phyloP scores from a whole-genome alignment of 2,888 invertebrate genomes.

The Catocala fraxini region DNA sequence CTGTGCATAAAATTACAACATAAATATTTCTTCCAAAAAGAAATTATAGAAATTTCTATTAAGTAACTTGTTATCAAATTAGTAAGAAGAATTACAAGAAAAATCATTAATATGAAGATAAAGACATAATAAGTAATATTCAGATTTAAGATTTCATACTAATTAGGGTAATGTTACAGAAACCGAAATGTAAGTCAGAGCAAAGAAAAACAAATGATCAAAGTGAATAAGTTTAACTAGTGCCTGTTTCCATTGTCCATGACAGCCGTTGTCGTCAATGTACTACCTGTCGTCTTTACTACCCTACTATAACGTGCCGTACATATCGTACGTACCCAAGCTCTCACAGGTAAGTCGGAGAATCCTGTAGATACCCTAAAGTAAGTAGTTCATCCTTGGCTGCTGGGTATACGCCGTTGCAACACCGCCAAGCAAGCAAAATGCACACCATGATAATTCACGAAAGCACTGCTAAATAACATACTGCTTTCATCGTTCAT shows the following conservation, averaged over 20 bases:
- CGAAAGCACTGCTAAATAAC: constrained; percentile 42
- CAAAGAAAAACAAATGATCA: constrained; percentile 3
- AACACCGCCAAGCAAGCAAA: constrained; percentile 13
- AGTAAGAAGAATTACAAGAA: no score
- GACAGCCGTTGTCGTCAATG: constrained; percentile 79
- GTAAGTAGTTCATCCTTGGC: constrained; percentile 48
- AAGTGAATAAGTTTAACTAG: constrained; percentile 35
- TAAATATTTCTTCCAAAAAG: no score
- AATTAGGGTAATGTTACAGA: neutral
- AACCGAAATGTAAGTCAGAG: neutral
- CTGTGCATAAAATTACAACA: no score
- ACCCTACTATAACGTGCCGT: constrained; percentile 78
- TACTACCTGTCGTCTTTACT: constrained; percentile 79
- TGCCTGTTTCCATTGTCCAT: constrained; percentile 53
- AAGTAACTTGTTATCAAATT: no score
- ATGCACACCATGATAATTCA: constrained; percentile 13
- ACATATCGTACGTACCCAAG: constrained; percentile 77
- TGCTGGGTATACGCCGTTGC: constrained; percentile 31
- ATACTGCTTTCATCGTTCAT: constrained; percentile 32
- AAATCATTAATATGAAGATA: no score
- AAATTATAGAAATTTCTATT: no score
- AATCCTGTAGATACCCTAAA: constrained; percentile 38
- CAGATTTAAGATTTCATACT: neutral
- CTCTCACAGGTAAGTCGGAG: constrained; percentile 79
- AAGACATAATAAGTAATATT: no score